Evolutionary conservation across 2,113 vertebrate species (phyloP), one percentile per base, ranked within the genome.

Genomic region (Tachycineta bicolor): DNA sequence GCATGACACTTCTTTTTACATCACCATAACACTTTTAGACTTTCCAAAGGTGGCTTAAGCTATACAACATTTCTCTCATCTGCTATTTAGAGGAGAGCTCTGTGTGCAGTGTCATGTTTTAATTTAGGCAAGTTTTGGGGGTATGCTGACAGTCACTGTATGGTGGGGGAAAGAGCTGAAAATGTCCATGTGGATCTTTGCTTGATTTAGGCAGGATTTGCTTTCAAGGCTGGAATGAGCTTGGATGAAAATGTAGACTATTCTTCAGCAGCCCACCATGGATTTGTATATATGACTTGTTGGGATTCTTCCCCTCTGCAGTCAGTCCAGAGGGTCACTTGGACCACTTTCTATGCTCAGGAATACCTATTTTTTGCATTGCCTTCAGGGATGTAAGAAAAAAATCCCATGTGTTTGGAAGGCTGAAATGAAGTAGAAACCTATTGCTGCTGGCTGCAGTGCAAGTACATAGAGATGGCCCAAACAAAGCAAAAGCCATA

Each of bases 371-470:
- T 59, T 83, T 86, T 74, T 90, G 17, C 64, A 59, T 49, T 69
- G 41, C 34, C 84, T 92, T 83, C 70, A 59, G 80, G 39, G 63
- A 56, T 12, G 4, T 64, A 65, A 90, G 52, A 47, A 88, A 84
- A 80, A 59, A 67, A 70, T 80, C 67, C 44, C 50, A 33, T 52
- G 31, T 23, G 31, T 67, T 83, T 92, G 55, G 76, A 70, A 88
- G 46, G 14, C 31, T 89, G 79, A 93, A 96, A 92, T 81, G 73
- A 81, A 93, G 64, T 88, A 97, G 87, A 94, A 94, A 86, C 68
- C 34, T 75, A 71, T 81, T 83, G 46, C 41, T 96, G 44, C 52
- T 92, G 84, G 71, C 67, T 90, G 34, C 41, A 90, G 56, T 60
- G 49, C 59, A 95, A 90, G 24, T 74, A 67, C 28, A 52, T 17